These are phyloP conservation scores for Epinephelus lanceolatus DNA, from an alignment of 2,113 vertebrate species.

Conservation along the genomic window DNA sequence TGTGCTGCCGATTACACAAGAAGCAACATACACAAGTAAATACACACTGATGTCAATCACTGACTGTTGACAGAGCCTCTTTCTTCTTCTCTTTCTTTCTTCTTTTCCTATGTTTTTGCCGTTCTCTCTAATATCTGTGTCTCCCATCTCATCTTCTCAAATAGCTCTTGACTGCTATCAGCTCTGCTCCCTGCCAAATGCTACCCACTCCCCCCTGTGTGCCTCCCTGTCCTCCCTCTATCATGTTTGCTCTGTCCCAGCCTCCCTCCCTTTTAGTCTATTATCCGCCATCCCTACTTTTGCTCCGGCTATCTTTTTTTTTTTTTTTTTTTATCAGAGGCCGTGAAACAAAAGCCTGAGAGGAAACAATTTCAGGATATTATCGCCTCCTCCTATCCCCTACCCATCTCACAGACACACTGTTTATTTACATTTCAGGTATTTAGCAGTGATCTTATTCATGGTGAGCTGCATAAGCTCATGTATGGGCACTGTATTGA, in stretches of 20 bases:
- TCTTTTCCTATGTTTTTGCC: slow-evolving; percentile 16
- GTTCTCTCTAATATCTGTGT: slow-evolving; percentile 3
- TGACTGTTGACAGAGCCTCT: slow-evolving; percentile 26
- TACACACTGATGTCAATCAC: slow-evolving; percentile 25
- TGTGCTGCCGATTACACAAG: background rate
- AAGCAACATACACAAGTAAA: background rate
- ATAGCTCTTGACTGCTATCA: slow-evolving; percentile 56
- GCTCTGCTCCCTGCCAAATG: slow-evolving; percentile 33
- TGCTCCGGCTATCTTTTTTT: slow-evolving; percentile 41
- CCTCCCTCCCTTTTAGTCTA: slow-evolving; percentile 29
- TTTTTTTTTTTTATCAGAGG: slow-evolving; percentile 53
- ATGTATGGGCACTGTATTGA: background rate
- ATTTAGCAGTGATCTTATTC: slow-evolving; percentile 18
- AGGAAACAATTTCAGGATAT: slow-evolving; percentile 69
- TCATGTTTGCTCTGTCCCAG: slow-evolving; percentile 27
- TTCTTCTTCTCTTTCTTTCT: slow-evolving; percentile 1
- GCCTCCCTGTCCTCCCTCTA: background rate
- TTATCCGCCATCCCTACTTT: slow-evolving; percentile 32
- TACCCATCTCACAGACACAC: slow-evolving; percentile 29
- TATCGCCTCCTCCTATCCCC: slow-evolving; percentile 29
- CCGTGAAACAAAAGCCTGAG: slow-evolving; percentile 64
- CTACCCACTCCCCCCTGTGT: background rate
- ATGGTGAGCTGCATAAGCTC: background rate
- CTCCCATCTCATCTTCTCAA: slow-evolving; percentile 55
- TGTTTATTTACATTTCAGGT: slow-evolving; percentile 6